Evolutionary conservation across 2,113 vertebrate species (phyloP), one percentile per base, ranked within the genome.

Genomic region (Mesocricetus auratus): DNA sequence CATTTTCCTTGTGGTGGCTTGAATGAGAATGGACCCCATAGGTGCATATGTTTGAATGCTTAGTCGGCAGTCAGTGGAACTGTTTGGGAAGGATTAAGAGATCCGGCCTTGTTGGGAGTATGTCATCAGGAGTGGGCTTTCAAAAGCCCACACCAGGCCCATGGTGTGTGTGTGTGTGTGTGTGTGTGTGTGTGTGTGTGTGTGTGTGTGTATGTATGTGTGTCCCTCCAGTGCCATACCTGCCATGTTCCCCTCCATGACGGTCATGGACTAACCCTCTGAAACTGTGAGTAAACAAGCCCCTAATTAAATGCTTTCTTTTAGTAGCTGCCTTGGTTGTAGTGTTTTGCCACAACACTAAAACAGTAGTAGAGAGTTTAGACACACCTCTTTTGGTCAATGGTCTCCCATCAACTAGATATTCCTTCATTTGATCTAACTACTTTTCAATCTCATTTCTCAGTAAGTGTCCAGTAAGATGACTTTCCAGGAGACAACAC

Each of bases 341-440:
- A 29, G 15, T 50, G 75, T 77, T 77, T 50, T 31, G 29, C 8
- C 26, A 45, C 74, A 75, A 42, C 74, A 26, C 26, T 16, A 77
- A 42, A 31, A 77, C 12, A 75, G 39, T 75, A 75, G 45, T 75
- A 75, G n/a, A n/a, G n/a, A n/a, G n/a, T n/a, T n/a, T n/a, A n/a
- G n/a, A 45, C 12, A 75, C 2, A 75, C 53, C 16, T 26, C 47
- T 95, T 91, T 39, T 53, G 62, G 77, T 85, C 31, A 42, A 26
- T 39, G 26, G 66, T 50, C 69, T 47, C 45, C 39, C 31, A 90
- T 81, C 85, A 62, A 79, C 62, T 45, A 92, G 78, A 75, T 42
- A 8, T 13, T 86, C 89, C 88, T 89, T 90, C 24, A 77, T 4
- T 22, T 77, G n/a, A 97, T 45, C 36, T 86, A 90, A 68, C 24